Percentiles rank a stretch among this genome's conserved stretches.
These are phyloP conservation scores for Enteromius argenteus DNA, from an alignment of 2,797 vertebrate species.

Conservation along the genomic window DNA sequence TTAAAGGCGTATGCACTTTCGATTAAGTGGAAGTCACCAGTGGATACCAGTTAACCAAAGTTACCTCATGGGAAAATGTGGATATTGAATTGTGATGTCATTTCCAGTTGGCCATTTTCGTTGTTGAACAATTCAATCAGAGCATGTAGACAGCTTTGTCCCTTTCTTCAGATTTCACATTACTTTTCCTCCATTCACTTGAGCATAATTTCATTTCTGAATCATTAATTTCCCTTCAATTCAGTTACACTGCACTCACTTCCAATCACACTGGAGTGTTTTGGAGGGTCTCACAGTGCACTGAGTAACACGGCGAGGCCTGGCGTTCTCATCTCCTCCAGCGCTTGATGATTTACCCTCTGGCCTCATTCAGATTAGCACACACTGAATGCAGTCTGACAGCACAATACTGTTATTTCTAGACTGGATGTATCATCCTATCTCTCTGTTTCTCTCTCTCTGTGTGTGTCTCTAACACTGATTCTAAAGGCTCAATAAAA, in stretches of 20 bases:
- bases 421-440: conserved; percentile 30
- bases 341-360: conserved; percentile 39
- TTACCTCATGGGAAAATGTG: conserved; percentile 18
- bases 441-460: neutral
- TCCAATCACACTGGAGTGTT: conserved; percentile 45
- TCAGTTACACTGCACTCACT: conserved; percentile 30
- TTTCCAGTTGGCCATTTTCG: conserved; percentile 10
- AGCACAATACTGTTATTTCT: conserved; percentile 30
- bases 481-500: neutral
- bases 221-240: conserved; percentile 45
- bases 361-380: conserved; percentile 43
- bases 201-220: conserved; percentile 38
- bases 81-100: conserved; percentile 8
- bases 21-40: neutral
- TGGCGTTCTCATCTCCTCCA: conserved; percentile 27
- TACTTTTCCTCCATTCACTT: conserved; percentile 35
- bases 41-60: neutral
- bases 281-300: conserved; percentile 11
- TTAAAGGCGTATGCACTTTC: neutral
- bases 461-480: conserved; percentile 11
- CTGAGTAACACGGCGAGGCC: neutral
- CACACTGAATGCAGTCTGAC: conserved; percentile 40
- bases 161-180: conserved; percentile 27
- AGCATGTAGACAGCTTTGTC: conserved; percentile 44
- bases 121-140: conserved; percentile 50